Base-by-base conservation (phyloP, 1,140 invertebrate species). In the Zaprionus ornatus region DNA sequence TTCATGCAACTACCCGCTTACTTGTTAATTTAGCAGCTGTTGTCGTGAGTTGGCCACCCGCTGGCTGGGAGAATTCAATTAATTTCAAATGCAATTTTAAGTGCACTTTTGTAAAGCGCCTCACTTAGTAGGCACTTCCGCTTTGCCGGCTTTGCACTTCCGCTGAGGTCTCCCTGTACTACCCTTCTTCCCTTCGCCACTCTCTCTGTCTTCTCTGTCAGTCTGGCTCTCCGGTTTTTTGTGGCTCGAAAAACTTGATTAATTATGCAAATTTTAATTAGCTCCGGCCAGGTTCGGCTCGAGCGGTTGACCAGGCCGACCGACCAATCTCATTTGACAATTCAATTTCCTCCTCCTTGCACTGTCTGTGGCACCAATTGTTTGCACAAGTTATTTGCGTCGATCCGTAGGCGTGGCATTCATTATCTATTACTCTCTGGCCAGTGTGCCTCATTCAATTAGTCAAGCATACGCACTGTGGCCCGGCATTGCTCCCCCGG, bases 61-160 rank as follows among this genome's bases (percentile, higher is more conserved):
- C 73, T 54, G 29, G 60, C 60, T 62, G 70, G 66, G 76, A 45
- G n/a, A 85, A 87, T 86, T 82, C 83, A 86, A 85, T 85, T 86
- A 82, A 86, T 86, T 86, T 86, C 61, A 79, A 85, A 85, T 85
- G 82, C 82, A 82, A 86, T 86, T 85, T 86, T 74, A 85, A 85
- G 82, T 85, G 82, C 79, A 85, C 75, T 85, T 79, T 52, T 63
- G 82, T 32, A 52, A 81, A 86, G 78, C 69, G 40, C 37, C 74
- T 66, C 70, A 85, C 75, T 82, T 86, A 82, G 82, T 75, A 86
- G 79, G 71, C 79, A 72, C 79, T 82, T 85, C 76, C 79, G 79
- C 63, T 76, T 78, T 54, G 64, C n/a, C 66, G 67, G 62, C 9
- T 32, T 10, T 21, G 45, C 55, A 37, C 67, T 64, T 64, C 73